These are phyloP conservation scores for Lepilemur ruficaudatus DNA, from an alignment of 2,797 vertebrate species.

Conservation along the genomic window DNA sequence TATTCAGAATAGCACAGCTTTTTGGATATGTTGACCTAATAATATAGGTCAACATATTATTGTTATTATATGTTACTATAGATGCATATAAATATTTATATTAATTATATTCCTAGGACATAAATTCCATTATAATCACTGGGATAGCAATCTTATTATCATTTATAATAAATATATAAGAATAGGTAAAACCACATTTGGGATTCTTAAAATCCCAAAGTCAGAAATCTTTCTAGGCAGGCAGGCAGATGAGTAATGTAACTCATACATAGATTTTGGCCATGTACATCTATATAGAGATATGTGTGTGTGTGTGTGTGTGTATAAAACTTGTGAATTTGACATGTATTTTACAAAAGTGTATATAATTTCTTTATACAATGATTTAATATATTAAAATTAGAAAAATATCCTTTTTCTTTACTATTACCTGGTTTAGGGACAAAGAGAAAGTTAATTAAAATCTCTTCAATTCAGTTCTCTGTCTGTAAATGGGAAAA, in stretches of 20 bases:
- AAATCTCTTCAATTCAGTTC: background rate
- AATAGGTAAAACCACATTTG: background rate
- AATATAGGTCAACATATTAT: background rate
- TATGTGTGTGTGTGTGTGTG: background rate
- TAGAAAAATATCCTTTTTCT: background rate
- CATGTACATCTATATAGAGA: background rate
- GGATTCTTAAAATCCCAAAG: background rate
- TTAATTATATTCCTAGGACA: constrained; percentile 1
- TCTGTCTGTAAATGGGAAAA: background rate
- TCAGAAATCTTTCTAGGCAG: background rate
- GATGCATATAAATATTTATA: background rate
- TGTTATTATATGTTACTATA: background rate
- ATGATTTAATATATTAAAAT: background rate
- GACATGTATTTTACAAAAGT: background rate
- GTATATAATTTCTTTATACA: background rate
- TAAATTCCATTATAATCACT: background rate
- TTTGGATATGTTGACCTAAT: background rate
- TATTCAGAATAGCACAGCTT: background rate
- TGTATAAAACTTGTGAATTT: background rate
- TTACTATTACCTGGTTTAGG: background rate
- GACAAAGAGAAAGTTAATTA: background rate
- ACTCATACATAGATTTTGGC: background rate
- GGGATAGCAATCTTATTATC: background rate
- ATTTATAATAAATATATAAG: background rate
- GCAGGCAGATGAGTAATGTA: background rate